A percentile compares a stretch with the other conserved stretches of the same genome.
phyloP scores from a whole-genome alignment of 2,113 vertebrate genomes.

The Archocentrus centrarchus region DNA sequence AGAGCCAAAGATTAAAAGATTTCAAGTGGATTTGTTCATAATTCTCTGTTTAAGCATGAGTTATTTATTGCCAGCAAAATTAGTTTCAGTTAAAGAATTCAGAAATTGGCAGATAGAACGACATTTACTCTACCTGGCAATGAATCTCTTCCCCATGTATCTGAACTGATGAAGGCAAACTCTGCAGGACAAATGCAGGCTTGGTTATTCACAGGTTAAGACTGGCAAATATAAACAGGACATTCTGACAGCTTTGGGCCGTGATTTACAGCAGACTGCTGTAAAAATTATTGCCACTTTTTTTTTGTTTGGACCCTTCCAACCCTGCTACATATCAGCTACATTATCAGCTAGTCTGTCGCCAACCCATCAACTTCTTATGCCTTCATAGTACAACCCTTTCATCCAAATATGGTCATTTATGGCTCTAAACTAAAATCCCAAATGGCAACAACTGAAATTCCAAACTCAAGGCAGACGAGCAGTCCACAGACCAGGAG shows the following conservation, averaged over 20 bases:
- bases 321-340: too few relatives aligned
- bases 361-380: too few relatives aligned
- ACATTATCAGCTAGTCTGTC: too few relatives aligned
- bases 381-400: too few relatives aligned
- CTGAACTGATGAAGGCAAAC: constrained; percentile 97
- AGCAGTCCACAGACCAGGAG: too few relatives aligned
- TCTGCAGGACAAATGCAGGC: constrained; percentile 76
- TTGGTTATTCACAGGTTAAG: not conserved
- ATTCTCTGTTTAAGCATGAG: not conserved
- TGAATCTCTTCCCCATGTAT: constrained; percentile 97
- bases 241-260: not conserved
- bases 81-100: constrained; percentile 4
- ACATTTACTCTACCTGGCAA: constrained; percentile 89
- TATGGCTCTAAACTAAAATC: too few relatives aligned
- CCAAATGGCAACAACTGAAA: too few relatives aligned
- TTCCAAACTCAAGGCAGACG: too few relatives aligned
- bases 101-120: not conserved
- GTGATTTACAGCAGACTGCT: too few relatives aligned
- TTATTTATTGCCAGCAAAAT: not conserved
- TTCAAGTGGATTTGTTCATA: constrained; percentile 61
- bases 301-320: too few relatives aligned
- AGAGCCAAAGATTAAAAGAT: constrained; percentile 80
- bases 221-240: not conserved
- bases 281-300: too few relatives aligned
- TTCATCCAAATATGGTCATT: too few relatives aligned